Evolutionary conservation across 2,888 invertebrate species (phyloP).

Genomic region (Caenorhabditis sinica): DNA sequence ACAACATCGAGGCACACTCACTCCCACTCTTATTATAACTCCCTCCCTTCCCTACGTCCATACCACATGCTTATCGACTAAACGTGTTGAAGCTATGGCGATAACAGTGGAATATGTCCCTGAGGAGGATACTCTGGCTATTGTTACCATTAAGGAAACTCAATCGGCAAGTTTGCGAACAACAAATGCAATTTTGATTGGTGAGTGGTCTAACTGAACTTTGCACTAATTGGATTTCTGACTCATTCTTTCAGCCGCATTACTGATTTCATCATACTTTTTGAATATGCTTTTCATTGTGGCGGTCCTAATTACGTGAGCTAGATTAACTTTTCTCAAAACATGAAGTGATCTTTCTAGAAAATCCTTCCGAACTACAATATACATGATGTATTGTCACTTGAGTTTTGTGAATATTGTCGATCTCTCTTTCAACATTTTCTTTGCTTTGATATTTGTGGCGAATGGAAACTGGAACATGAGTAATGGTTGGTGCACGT

Average conservation of each 20-base stretch:
- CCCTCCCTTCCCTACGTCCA: neutral
- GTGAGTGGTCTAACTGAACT: constrained; percentile 42
- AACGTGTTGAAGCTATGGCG: constrained; percentile 26
- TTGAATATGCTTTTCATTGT: constrained; percentile 75
- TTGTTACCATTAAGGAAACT: constrained; percentile 74
- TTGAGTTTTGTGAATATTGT: constrained; percentile 66
- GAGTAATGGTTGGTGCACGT: constrained; percentile 75
- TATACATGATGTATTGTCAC: constrained; percentile 69
- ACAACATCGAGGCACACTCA: constrained; percentile 29
- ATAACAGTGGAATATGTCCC: constrained; percentile 75
- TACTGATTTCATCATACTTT: constrained; percentile 76
- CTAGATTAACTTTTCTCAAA: neutral
- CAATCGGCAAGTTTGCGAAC: constrained; percentile 74
- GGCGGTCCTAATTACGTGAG: constrained; percentile 77
- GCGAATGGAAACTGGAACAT: constrained; percentile 79
- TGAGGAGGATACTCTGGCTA: constrained; percentile 78
- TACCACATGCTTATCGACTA: constrained; percentile 20
- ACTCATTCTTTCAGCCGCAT: constrained; percentile 63
- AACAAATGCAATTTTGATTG: constrained; percentile 71
- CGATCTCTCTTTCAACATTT: constrained; percentile 73
- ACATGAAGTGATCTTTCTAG: constrained; percentile 7
- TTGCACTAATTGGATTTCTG: neutral
- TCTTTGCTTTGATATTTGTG: constrained; percentile 77
- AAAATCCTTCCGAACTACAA: constrained; percentile 58
- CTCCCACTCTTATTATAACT: constrained; percentile 40